These are phyloP conservation scores for Phyllotreta striolata DNA, from an alignment of 2,888 invertebrate genomes.

Conservation along the genomic window DNA sequence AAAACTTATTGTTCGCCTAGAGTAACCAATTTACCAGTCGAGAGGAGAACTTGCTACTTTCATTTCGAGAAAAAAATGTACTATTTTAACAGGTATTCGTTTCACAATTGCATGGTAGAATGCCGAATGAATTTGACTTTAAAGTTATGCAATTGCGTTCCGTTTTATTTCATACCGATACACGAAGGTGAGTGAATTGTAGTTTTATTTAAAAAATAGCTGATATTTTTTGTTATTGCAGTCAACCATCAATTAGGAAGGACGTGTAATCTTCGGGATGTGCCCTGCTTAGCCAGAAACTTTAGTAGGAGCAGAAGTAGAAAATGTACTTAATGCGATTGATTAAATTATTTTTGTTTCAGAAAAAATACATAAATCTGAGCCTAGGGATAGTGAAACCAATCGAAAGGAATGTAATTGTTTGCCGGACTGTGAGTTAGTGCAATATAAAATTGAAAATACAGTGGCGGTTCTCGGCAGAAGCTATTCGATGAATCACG, in stretches of 20 bases:
- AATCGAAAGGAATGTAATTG: slow-evolving; percentile 61
- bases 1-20: slow-evolving; percentile 69
- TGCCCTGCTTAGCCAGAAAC: slow-evolving; percentile 61
- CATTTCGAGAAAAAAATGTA: slow-evolving; percentile 63
- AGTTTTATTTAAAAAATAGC: too few relatives aligned
- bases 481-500: slow-evolving; percentile 43
- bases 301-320: slow-evolving; percentile 52
- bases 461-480: slow-evolving; percentile 59
- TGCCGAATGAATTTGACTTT: slow-evolving; percentile 64
- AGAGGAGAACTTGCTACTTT: slow-evolving; percentile 68
- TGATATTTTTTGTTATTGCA: slow-evolving; percentile 16
- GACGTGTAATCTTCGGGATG: slow-evolving; percentile 64
- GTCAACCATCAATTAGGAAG: slow-evolving; percentile 24
- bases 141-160: slow-evolving; percentile 68
- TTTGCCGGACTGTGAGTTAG: slow-evolving; percentile 70
- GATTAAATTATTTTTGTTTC: background rate
- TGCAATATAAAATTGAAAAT: slow-evolving; percentile 70
- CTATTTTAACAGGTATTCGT: slow-evolving; percentile 64
- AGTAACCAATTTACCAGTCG: slow-evolving; percentile 62
- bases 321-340: background rate
- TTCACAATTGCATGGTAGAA: slow-evolving; percentile 71
- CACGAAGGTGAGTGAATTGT: slow-evolving; percentile 52
- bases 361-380: background rate
- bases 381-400: slow-evolving; percentile 18
- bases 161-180: slow-evolving; percentile 64